Conservation (phyloP, 2,888 invertebrate genomes). For the Tetranychus piercei region DNA sequence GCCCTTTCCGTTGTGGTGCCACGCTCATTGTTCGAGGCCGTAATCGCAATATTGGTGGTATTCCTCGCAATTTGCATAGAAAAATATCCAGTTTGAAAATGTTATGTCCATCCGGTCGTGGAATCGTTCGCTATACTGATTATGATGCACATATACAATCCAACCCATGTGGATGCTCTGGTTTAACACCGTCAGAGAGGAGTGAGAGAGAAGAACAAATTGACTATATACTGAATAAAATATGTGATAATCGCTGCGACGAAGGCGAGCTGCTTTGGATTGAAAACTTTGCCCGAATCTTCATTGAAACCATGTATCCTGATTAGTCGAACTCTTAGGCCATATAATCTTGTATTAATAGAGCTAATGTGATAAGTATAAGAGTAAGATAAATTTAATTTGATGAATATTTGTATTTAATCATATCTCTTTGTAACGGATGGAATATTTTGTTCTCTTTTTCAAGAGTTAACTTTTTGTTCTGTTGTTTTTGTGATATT, state of each 20-base stretch:
- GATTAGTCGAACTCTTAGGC: background rate
- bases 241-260: background rate
- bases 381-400: no score
- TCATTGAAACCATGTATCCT: background rate
- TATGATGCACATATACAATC: background rate
- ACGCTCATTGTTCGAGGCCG: background rate
- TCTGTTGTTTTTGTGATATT: no score
- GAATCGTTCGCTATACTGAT: background rate
- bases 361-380: no score
- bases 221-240: background rate
- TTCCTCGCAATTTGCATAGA: background rate
- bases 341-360: no score
- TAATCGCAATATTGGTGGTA: background rate
- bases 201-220: background rate
- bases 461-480: background rate
- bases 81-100: background rate
- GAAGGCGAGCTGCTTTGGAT: background rate
- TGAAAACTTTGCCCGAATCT: background rate
- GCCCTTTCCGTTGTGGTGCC: background rate
- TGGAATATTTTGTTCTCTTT: conserved; percentile 4
- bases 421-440: background rate
- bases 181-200: background rate
- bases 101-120: background rate
- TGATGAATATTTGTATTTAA: background rate
- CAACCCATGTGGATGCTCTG: background rate